These are phyloP conservation scores for Tetraodon nigroviridis DNA, from an alignment of 2,113 vertebrate species.

Conservation along the genomic window DNA sequence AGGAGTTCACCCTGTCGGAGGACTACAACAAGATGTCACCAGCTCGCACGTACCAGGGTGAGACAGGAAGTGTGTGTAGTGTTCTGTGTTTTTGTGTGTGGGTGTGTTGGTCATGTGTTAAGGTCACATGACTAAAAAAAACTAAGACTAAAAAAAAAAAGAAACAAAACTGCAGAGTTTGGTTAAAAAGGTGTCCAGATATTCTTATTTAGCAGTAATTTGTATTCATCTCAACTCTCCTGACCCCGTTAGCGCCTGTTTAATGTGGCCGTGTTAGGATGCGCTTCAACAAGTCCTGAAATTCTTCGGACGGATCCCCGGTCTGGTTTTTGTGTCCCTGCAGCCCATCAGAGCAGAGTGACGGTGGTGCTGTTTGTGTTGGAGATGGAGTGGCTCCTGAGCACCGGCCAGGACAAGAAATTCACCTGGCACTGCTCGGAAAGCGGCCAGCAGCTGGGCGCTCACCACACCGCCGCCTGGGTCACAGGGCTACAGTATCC, in stretches of 20 bases:
- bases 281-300: background rate
- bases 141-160: too few species aligned
- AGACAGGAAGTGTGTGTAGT: slow-evolving; percentile 52
- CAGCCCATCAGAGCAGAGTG: slow-evolving; percentile 91
- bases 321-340: slow-evolving; percentile 19
- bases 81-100: slow-evolving; percentile 1
- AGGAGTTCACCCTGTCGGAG: slow-evolving; percentile 96
- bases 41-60: slow-evolving; percentile 88
- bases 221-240: background rate
- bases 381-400: slow-evolving; percentile 98
- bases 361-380: slow-evolving; percentile 91
- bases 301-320: background rate
- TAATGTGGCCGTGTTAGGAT: background rate
- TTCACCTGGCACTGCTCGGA: slow-evolving; percentile 97
- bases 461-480: slow-evolving; percentile 83
- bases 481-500: slow-evolving; percentile 98
- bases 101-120: background rate
- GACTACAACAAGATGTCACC: slow-evolving; percentile 98
- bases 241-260: background rate
- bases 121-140: too few species aligned
- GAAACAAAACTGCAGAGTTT: too few species aligned
- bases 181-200: too few species aligned
- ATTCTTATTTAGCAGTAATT: background rate
- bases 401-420: slow-evolving; percentile 91
- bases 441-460: slow-evolving; percentile 88